Evolutionary conservation across 2,797 vertebrate species (phyloP).

Genomic region (Poeciliopsis turneri): DNA sequence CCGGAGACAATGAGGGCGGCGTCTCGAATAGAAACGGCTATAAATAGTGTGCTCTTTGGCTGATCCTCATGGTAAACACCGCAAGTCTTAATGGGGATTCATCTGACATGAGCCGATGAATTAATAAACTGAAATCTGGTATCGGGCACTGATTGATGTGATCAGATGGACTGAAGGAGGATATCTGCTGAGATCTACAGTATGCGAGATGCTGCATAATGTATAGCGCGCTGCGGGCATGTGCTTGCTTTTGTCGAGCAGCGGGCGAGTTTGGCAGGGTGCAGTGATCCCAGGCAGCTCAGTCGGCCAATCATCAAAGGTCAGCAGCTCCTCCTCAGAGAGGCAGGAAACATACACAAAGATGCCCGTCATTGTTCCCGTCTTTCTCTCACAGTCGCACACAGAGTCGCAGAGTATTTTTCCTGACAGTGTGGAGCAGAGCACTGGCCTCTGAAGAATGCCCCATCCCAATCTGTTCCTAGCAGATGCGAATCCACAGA

Average conservation of each 20-base stretch:
- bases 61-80: conserved; percentile 54
- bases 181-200: conserved; percentile 24
- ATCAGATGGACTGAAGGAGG: conserved; percentile 51
- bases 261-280: conserved; percentile 54
- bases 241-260: conserved; percentile 28
- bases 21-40: conserved; percentile 45
- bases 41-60: conserved; percentile 47
- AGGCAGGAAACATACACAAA: conserved; percentile 69
- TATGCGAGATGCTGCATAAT: conserved; percentile 36
- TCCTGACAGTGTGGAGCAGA: conserved; percentile 61
- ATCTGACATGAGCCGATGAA: conserved; percentile 49
- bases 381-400: conserved; percentile 35
- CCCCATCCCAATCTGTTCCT: conserved; percentile 77
- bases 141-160: conserved; percentile 58
- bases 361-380: conserved; percentile 68
- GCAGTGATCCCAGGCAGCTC: conserved; percentile 67
- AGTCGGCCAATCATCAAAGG: conserved; percentile 77
- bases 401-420: conserved; percentile 60
- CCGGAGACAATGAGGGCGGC: conserved; percentile 54
- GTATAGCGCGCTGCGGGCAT: conserved; percentile 18
- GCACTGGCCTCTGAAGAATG: conserved; percentile 68
- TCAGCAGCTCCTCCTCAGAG: conserved; percentile 72
- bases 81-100: conserved; percentile 44
- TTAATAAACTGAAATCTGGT: conserved; percentile 67
- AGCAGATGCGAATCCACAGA: conserved; percentile 79